Evolutionary conservation across 2,888 invertebrate species (phyloP), one percentile per base, ranked within the genome.

Genomic region (Endotricha flammealis): DNA sequence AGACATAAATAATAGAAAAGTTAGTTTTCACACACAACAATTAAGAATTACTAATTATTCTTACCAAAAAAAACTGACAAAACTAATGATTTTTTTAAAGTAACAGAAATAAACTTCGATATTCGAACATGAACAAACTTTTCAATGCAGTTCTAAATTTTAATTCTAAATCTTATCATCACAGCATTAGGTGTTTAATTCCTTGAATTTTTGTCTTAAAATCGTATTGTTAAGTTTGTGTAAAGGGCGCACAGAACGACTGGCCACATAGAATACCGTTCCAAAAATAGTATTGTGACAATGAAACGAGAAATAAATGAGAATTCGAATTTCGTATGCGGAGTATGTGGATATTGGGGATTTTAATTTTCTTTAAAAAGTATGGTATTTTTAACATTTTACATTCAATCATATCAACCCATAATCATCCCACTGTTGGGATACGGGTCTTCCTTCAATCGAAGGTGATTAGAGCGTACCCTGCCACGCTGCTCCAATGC

Each of bases 241-340:
- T 51, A 56, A 58, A 64, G 55, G 59, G 58, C 58, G 58, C 53
- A 22, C 42, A 44, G 44, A 62, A 54, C 56, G 53, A 60, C 64
- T 59, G 62, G 62, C 55, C 52, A 56, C 56, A 62, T 63, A 63
- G 64, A 65, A 63, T 57, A 50, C 56, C 41, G 49, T 51, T 51
- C 45, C 56, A 30, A 61, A 69, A 72, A 73, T 72, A 72, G 71
- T 69, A 57, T 51, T 39, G 57, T 63, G 66, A 68, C 70, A 69
- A 69, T 69, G 64, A 62, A 64, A 64, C 53, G 46, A 54, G 41
- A 59, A 55, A 58, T 55, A 51, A 50, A 53, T 49, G 45, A 46
- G 38, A 38, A 50, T 47, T 55, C 39, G 29, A 53, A 50, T 48
- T 59, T 40, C 51, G 58, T 60, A 61, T 60, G 47, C 49, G 7